Conservation (phyloP, 92 coral and sea anemone species). For the Umimayanthus kanabou region DNA sequence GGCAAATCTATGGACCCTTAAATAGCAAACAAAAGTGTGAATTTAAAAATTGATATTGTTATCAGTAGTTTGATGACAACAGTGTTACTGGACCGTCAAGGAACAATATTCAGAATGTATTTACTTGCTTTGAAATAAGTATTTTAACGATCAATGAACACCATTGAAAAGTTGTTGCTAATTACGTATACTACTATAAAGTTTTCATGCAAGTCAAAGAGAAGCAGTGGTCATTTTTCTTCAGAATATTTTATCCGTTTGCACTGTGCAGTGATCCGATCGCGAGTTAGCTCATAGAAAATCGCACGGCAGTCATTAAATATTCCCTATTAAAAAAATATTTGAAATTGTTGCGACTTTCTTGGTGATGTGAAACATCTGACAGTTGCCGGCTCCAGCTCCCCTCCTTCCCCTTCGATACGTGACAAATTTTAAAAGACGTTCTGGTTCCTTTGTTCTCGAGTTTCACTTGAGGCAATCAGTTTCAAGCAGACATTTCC, state of each 20-base stretch:
- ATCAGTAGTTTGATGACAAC: neutral
- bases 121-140: no score
- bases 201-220: no score
- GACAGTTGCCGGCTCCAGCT: neutral
- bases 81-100: neutral
- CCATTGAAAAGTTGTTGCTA: no score
- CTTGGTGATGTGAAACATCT: neutral
- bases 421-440: conserved; percentile 27
- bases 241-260: neutral
- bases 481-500: conserved; percentile 16
- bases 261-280: neutral
- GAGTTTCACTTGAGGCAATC: conserved; percentile 4
- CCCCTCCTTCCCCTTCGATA: neutral
- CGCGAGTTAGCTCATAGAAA: neutral
- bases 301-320: neutral
- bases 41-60: no score
- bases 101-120: neutral
- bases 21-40: no score
- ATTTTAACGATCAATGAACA: no score
- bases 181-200: no score
- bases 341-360: neutral
- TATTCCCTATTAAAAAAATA: neutral
- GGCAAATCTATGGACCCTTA: neutral
- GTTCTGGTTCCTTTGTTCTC: conserved; percentile 10
- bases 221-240: neutral